phyloP scores from a whole-genome alignment of 2,113 vertebrate genomes.

The Monarcha castaneiventris region DNA sequence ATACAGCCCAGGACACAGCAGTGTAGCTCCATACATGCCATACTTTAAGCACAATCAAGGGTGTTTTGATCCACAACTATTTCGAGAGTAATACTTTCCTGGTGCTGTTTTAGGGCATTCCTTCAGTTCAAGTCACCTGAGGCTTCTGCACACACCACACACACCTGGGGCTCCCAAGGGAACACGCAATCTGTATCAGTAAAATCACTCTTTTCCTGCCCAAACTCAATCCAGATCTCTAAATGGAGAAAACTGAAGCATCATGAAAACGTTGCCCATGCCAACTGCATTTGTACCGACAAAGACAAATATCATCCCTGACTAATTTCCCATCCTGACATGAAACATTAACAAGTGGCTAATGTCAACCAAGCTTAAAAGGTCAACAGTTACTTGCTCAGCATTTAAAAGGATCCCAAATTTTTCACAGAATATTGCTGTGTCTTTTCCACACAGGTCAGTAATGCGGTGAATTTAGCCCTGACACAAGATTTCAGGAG shows the following conservation, averaged over 20 bases:
- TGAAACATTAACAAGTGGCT: background rate
- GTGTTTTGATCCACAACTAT: background rate
- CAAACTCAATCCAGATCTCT: background rate
- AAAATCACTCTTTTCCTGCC: background rate
- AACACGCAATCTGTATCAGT: background rate
- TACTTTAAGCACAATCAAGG: background rate
- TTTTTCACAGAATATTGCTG: background rate
- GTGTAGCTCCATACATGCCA: fast-evolving
- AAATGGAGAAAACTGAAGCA: background rate
- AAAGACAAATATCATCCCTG: background rate
- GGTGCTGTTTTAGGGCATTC: background rate
- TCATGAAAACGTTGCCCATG: background rate
- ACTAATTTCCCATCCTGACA: background rate
- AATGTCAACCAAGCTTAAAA: background rate
- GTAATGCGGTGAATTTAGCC: background rate
- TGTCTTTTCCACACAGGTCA: background rate
- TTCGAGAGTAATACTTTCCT: background rate
- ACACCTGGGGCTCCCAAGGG: background rate
- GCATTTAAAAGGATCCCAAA: background rate
- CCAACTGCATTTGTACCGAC: background rate
- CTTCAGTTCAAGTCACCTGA: background rate
- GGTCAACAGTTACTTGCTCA: background rate
- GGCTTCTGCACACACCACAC: background rate
- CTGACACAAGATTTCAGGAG: background rate
- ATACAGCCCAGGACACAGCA: background rate